Evolutionary conservation across 2,113 vertebrate genomes (phyloP).

Genomic region (Sapajus apella): DNA sequence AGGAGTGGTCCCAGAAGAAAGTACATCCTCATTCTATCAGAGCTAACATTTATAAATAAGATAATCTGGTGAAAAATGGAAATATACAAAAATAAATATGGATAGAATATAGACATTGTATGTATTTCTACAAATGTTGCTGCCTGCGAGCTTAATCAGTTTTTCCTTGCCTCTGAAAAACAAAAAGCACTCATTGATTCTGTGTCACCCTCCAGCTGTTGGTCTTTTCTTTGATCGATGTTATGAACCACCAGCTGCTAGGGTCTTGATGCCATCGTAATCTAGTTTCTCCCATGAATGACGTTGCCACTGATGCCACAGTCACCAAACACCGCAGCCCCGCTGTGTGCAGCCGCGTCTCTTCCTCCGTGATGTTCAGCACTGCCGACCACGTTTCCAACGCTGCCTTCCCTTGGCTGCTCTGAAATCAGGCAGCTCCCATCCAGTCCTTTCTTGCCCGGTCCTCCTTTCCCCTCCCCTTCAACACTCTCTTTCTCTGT

Average conservation of each 20-base stretch:
- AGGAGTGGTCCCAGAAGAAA: neutral
- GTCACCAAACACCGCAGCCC: too few relatives aligned
- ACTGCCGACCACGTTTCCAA: too few relatives aligned
- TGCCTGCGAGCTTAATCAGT: accelerated
- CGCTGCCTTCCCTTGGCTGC: neutral
- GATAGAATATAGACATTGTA: neutral
- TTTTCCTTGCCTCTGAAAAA: neutral
- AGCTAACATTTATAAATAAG: neutral
- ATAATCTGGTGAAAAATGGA: neutral
- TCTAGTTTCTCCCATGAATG: neutral
- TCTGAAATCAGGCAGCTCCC: too few relatives aligned
- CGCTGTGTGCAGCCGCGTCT: accelerated
- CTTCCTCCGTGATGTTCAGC: neutral
- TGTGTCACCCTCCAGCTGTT: accelerated
- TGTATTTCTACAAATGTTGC: neutral
- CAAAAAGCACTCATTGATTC: neutral
- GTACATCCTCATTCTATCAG: too few relatives aligned
- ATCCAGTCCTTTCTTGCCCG: neutral
- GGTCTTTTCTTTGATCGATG: neutral
- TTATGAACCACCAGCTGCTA: neutral
- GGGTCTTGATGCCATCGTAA: neutral
- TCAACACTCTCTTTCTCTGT: accelerated
- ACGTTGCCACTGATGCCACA: neutral
- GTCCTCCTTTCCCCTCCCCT: accelerated
- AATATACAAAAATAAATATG: neutral